Evolutionary conservation across 2,113 vertebrate species (phyloP), one percentile per base, ranked within the genome.

Genomic region (Antigone vipio): DNA sequence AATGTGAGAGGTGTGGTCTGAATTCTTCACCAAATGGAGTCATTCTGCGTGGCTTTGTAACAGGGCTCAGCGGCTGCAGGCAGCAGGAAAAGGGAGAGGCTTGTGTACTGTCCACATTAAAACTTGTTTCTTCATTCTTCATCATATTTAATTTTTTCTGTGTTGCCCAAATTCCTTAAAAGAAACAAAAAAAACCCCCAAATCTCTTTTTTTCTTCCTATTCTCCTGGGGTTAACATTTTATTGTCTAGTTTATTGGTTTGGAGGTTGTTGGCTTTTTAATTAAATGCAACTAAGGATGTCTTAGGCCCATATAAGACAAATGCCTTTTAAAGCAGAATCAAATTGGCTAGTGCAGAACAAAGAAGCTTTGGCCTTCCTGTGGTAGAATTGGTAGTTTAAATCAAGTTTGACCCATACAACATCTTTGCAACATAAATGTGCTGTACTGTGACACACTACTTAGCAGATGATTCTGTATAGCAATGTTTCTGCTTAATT

Each of bases 11-110:
- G 38, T 89, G 63, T 23, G 93, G 89, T 58, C 80, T 87, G 77
- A 98, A 98, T 56, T 97, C 59, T 81, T 98, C 98, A 35, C 86
- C 92, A 56, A 96, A 97, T 21, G 96, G 94, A 42, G 98, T 96
- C 14, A 93, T 85, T 85, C 83, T 91, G 50, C 95, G 95, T 34
- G 96, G 94, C 62, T 98, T 97, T 19, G 94, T 60, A 35, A 93
- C 85, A 24, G 97, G 96, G 67, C 95, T 88, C 92, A 95, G 94
- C 45, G 97, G 83, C 96, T 98, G 71, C 44, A 98, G 59, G 86
- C 98, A 98, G 88, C 77, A 93, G 53, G 97, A 88, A 45, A 96
- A 97, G 30, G 95, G 47, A 9, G 86, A 88, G 4, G 67, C 15
- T n/a, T 56, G 84, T 73, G 90, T 96, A 42, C 64, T 67, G 11